Conservation (phyloP, 2,113 vertebrate species). For the Prochilodus magdalenae region DNA sequence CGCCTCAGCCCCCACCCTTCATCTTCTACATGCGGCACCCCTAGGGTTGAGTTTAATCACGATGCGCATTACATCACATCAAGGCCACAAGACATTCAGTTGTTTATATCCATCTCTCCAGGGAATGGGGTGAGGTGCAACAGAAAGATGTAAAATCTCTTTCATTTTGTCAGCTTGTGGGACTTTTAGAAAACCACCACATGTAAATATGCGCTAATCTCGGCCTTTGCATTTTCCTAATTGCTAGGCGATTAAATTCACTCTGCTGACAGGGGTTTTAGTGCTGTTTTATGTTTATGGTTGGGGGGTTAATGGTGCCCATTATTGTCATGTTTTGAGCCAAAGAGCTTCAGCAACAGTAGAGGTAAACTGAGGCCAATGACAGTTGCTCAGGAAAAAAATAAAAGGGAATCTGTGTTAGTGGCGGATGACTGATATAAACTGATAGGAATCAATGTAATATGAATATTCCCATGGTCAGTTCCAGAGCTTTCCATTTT, state of each 20-base stretch:
- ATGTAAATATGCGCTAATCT: conserved; percentile 24
- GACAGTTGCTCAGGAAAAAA: background rate
- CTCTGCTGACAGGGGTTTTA: background rate
- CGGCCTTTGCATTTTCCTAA: conserved; percentile 16
- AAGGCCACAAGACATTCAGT: background rate
- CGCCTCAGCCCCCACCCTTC: background rate
- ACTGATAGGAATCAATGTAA: conserved; percentile 25
- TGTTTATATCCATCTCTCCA: background rate
- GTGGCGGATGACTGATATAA: conserved; percentile 9
- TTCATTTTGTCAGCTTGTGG: background rate
- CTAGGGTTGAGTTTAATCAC: conserved; percentile 4
- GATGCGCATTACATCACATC: background rate
- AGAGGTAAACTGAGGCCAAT: background rate
- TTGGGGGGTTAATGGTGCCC: conserved; percentile 15
- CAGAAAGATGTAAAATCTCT: background rate
- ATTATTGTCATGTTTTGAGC: conserved; percentile 15
- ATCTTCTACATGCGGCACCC: background rate
- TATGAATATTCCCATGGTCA: conserved; percentile 10
- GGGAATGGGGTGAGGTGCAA: background rate
- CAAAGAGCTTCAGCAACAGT: background rate
- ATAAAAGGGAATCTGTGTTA: background rate
- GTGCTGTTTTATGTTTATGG: background rate
- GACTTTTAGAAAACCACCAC: background rate
- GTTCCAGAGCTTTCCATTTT: background rate
- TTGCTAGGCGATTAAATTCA: conserved; percentile 28